Conservation (phyloP, 1,140 invertebrate species). For the Potamilus streckersoni region DNA sequence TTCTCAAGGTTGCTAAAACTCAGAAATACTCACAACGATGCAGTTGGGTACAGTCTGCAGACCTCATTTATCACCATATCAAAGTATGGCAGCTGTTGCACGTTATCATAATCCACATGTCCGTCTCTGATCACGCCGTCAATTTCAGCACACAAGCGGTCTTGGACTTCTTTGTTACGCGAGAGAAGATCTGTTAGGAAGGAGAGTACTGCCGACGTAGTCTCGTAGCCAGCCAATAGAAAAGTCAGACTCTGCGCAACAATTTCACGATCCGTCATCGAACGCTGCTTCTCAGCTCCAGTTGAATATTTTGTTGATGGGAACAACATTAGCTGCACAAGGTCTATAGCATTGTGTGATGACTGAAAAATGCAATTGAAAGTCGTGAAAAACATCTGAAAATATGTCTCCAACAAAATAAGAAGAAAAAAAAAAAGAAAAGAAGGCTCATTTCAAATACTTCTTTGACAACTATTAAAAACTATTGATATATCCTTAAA, state of each 20-base stretch:
- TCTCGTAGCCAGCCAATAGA: conserved; percentile 66
- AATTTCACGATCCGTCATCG: conserved; percentile 57
- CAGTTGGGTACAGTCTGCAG: conserved; percentile 61
- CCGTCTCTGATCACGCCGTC: conserved; percentile 43
- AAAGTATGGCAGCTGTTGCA: conserved; percentile 56
- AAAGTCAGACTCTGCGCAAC: conserved; percentile 61
- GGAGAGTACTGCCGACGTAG: conserved; percentile 69
- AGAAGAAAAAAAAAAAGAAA: too few species aligned
- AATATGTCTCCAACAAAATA: too few species aligned
- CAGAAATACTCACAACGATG: conserved; percentile 53
- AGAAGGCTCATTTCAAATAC: too few species aligned
- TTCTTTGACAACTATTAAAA: too few species aligned
- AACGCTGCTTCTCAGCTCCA: neutral
- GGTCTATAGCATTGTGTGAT: conserved; percentile 42
- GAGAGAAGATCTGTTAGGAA: conserved; percentile 69
- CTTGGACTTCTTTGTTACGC: conserved; percentile 67
- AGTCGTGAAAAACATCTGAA: neutral
- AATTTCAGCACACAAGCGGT: conserved; percentile 67
- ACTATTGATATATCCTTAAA: too few species aligned
- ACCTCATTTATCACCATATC: conserved; percentile 64
- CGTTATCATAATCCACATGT: conserved; percentile 48
- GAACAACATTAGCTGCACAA: conserved; percentile 61
- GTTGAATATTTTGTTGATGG: conserved; percentile 23
- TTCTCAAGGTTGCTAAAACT: neutral
- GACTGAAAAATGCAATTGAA: conserved; percentile 31